Conservation (phyloP, 2,113 vertebrate genomes). For the Cyrtonyx montezumae region DNA sequence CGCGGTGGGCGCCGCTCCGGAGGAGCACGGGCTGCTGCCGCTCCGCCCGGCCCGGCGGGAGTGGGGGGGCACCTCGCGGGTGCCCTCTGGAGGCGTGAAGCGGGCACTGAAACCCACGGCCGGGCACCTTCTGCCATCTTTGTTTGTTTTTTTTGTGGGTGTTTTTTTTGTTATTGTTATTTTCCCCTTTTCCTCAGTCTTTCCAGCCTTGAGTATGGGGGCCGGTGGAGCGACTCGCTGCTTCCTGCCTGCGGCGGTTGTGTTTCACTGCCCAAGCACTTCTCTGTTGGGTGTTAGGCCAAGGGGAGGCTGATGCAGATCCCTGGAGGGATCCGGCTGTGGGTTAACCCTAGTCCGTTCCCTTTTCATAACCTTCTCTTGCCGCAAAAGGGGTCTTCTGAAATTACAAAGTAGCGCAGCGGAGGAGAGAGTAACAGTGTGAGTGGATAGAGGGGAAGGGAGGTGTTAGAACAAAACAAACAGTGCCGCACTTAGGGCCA, state of each 20-base stretch:
- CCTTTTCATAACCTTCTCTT: background rate
- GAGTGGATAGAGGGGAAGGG: background rate
- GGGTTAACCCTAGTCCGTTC: background rate
- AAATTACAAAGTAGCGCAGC: accelerated
- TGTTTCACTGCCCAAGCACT: background rate
- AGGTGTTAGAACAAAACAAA: background rate
- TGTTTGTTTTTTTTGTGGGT: background rate
- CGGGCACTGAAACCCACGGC: background rate
- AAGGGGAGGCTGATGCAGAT: background rate
- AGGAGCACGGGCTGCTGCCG: slow-evolving; percentile 61
- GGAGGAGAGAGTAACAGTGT: background rate
- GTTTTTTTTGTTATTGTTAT: too few relatives aligned
- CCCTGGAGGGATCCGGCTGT: background rate
- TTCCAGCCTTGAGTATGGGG: background rate
- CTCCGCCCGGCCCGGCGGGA: slow-evolving; percentile 54
- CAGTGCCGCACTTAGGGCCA: background rate
- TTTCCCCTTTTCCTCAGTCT: background rate
- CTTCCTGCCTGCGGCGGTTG: too few relatives aligned
- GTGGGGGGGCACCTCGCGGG: slow-evolving; percentile 77
- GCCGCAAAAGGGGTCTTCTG: background rate
- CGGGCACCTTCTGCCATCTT: slow-evolving; percentile 52
- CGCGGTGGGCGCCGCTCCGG: slow-evolving; percentile 59
- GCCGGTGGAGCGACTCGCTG: background rate
- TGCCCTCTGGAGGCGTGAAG: slow-evolving; percentile 80
- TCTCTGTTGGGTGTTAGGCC: background rate